Evolutionary conservation across 1,140 invertebrate genomes (phyloP).

Genomic region (Zaprionus inermis): DNA sequence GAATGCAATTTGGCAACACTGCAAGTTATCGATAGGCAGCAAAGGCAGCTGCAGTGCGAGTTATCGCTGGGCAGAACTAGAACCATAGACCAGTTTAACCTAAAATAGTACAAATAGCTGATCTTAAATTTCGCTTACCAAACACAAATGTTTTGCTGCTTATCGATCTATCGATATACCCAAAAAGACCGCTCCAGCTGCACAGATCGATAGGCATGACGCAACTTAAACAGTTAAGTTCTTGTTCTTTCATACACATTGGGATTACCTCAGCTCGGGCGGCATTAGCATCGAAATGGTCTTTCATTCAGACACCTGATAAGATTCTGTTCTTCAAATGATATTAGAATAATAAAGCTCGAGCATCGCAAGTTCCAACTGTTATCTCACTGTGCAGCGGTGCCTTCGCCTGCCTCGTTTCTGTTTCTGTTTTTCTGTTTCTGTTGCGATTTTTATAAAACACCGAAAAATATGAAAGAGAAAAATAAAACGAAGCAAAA

Average conservation of each 20-base stretch:
- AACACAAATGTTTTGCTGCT: too few species aligned
- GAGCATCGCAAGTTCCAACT: not conserved
- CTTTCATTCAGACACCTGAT: not conserved
- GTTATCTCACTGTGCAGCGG: conserved; percentile 9
- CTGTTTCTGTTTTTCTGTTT: too few species aligned
- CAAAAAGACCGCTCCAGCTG: not conserved
- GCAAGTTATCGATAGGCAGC: not conserved
- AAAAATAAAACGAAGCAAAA: conserved; percentile 61
- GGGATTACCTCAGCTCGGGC: not conserved
- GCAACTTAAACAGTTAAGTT: not conserved
- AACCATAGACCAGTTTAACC: too few species aligned
- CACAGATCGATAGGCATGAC: not conserved
- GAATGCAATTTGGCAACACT: conserved; percentile 37
- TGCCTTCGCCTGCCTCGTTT: not conserved
- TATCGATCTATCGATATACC: not conserved
- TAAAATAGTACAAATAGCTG: too few species aligned
- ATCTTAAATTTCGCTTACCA: too few species aligned
- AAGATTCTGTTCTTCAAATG: not conserved
- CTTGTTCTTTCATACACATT: not conserved
- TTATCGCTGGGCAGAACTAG: not conserved
- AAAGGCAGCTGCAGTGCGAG: not conserved
- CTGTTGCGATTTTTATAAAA: conserved; percentile 36
- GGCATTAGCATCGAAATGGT: not conserved
- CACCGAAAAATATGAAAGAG: too few species aligned
- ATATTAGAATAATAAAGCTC: not conserved